Conservation (phyloP, 2,797 vertebrate species). For the Sphaeramia orbicularis region DNA sequence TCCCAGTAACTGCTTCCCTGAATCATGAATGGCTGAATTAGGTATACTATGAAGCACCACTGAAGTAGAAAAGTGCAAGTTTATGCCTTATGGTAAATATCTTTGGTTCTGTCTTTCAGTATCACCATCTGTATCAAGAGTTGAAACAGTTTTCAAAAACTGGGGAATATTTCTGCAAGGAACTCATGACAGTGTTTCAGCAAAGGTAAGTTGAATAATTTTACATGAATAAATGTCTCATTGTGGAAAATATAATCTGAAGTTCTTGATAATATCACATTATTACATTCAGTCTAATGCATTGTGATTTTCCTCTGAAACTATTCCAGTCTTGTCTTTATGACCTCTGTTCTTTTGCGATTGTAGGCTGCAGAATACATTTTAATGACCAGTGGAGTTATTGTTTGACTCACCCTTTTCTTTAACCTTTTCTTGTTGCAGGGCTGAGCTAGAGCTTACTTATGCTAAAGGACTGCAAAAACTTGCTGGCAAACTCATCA, state of each 20-base stretch:
- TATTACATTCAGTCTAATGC: background rate
- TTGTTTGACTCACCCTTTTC: slow-evolving; percentile 48
- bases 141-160: slow-evolving; percentile 90
- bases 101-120: slow-evolving; percentile 80
- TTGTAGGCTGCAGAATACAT: background rate
- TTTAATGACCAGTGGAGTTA: slow-evolving; percentile 49
- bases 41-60: too few relatives aligned
- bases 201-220: slow-evolving; percentile 84
- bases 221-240: too few relatives aligned
- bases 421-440: slow-evolving; percentile 58
- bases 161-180: slow-evolving; percentile 91
- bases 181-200: slow-evolving; percentile 89
- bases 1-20: too few relatives aligned
- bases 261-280: too few relatives aligned
- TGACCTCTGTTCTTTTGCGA: too few relatives aligned
- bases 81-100: background rate
- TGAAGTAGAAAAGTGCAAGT: too few relatives aligned
- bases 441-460: slow-evolving; percentile 88
- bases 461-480: slow-evolving; percentile 91
- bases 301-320: too few relatives aligned
- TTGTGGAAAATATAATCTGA: too few relatives aligned
- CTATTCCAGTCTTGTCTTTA: too few relatives aligned
- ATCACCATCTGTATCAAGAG: slow-evolving; percentile 90
- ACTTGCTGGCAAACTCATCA: slow-evolving; percentile 87
- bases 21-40: too few relatives aligned